Percentiles rank a stretch among this genome's conserved stretches.
Conservation (phyloP, 2,888 invertebrate genomes). For the Trachelus stipa region DNA sequence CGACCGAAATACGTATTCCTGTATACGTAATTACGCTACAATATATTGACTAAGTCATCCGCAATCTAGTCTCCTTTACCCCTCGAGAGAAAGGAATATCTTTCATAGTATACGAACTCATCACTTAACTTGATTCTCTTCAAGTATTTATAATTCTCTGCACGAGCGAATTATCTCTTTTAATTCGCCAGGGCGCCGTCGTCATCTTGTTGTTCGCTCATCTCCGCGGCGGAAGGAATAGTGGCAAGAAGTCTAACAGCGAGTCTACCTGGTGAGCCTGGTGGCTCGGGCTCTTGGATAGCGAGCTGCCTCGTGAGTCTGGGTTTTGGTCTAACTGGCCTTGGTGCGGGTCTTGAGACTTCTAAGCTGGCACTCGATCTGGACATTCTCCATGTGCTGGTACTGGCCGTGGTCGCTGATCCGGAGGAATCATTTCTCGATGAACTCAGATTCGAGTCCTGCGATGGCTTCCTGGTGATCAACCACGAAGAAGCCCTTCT, state of each 20-base stretch:
- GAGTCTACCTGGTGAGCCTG: slow-evolving; percentile 70
- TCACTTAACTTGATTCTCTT: too few relatives aligned
- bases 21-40: too few relatives aligned
- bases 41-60: too few relatives aligned
- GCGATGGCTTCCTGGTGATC: slow-evolving; percentile 90
- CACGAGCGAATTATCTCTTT: not conserved
- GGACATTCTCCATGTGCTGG: slow-evolving; percentile 90
- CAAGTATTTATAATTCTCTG: not conserved
- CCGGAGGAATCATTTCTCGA: slow-evolving; percentile 93
- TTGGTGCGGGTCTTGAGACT: slow-evolving; percentile 47
- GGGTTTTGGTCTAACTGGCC: slow-evolving; percentile 71
- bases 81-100: too few relatives aligned
- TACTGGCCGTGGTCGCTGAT: slow-evolving; percentile 88
- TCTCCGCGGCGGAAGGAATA: slow-evolving; percentile 81
- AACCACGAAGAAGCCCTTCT: slow-evolving; percentile 89
- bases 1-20: too few relatives aligned
- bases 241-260: slow-evolving; percentile 76
- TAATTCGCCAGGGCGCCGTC: slow-evolving; percentile 60
- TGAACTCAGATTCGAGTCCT: slow-evolving; percentile 91
- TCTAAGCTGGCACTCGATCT: slow-evolving; percentile 82
- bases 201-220: slow-evolving; percentile 76
- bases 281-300: slow-evolving; percentile 81
- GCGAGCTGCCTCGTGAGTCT: slow-evolving; percentile 85
- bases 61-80: too few relatives aligned
- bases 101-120: too few relatives aligned